Base-by-base conservation (phyloP, 2,113 vertebrate species). In the Oryzias woworae region DNA sequence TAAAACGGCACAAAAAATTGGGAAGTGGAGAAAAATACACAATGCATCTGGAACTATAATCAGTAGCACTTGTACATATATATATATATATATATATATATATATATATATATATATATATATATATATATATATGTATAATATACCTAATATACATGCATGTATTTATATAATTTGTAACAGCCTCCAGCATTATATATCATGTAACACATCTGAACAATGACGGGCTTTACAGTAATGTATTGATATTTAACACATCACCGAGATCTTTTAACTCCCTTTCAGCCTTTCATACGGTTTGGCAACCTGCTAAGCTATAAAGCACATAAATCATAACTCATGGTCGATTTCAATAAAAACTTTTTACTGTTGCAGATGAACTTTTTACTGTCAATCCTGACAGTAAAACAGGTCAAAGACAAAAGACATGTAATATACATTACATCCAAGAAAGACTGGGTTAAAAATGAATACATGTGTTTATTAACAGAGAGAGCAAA, bases 1-100 rank as follows among this genome's bases (percentile, higher is more conserved):
- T 28, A 12, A 36, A 36, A 36, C 8, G 12, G 8, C 4, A 47
- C 5, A 7, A 7, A n/a, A n/a, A 47, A 28, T 4, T 28, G 50
- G 61, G 51, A 73, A 62, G 61, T 20, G 17, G 49, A 70, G 49
- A 17, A 45, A 69, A 55, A 77, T 70, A 75, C 56, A 54, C 58
- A 72, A 82, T 71, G 67, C 62, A 79, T 75, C 57, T 73, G 59
- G 49, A 66, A 17, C 0, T 24, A 43, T 77, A 86, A 90, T 89
- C 65, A 75, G 64, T 74, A 69, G 67, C 85, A 89, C 83, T n/a
- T n/a, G n/a, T 20, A 20, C 1, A 20, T 20, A 20, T 20, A 20
- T 20, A 20, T 20, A 20, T 20, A 20, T 20, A 20, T 20, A 20
- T 20, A 20, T 20, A 20, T 20, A 20, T 20, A 20, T 20, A 20